Base-by-base conservation (phyloP, 2,113 vertebrate species). In the Cyanoramphus novaezelandiae region DNA sequence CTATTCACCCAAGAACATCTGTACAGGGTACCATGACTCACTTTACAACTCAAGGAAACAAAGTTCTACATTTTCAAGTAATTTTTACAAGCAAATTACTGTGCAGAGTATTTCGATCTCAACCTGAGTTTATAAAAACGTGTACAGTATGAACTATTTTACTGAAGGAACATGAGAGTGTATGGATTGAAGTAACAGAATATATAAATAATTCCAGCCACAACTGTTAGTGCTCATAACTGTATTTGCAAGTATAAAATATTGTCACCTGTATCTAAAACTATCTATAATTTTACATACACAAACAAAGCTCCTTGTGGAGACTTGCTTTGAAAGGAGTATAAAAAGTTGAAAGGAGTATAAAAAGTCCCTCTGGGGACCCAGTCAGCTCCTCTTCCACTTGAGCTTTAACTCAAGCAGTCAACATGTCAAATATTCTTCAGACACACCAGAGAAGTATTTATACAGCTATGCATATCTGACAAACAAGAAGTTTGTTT, bases 401-500 rank as follows among this genome's bases (percentile, higher is more conserved):
- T 24, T 69, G 43, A 69, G 37, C 55, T 83, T 71, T 86, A 88
- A 81, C 70, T 84, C 85, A 84, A 83, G 49, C 23, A 77, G 91
- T 70, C 71, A 93, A 24, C 9, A 62, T 28, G 28, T 82, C 63
- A 85, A 85, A 83, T 88, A 71, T n/a, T 70, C 35, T 88, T 71
- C 64, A 94, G 31, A 59, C 47, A 62, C 59, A 67, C 10, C 46
- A 81, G 33, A 6, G 57, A 72, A 47, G 7, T 46, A 77, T 64
- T 80, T 62, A 23, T 44, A 46, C 10, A 77, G 69, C 64, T 78
- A 50, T 43, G 33, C 29, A 55, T 63, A 79, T 59, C 50, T 78
- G 52, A 82, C 10, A 86, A 89, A 74, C 29, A 82, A 77, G 27
- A 74, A 74, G 8, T 63, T 28, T 46, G 6, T 44, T 82, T 80